Evolutionary conservation across 2,797 vertebrate genomes (phyloP), one percentile per base, ranked within the genome.

Genomic region (Florisuga fusca): DNA sequence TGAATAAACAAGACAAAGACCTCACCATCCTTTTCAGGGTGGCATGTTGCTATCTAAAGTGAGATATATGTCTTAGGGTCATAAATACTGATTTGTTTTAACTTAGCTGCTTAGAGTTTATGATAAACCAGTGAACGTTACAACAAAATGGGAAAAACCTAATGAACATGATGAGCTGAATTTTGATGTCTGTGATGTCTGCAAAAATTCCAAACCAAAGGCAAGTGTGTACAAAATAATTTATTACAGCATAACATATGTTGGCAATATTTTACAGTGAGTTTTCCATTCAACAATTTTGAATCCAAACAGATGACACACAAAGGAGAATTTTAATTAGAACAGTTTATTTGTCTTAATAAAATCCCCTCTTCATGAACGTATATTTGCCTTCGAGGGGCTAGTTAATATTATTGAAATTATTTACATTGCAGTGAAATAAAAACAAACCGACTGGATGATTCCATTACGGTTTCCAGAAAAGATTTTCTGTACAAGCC

Each of bases 181-280:
- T n/a, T 41, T 8, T 75, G 11, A 72, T 43, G 57, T 43, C 59
- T 34, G 69, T 11, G 75, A 84, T 41, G 67, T 34, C 93, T 2
- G 4, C 67, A 96, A 90, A 62, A 92, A 96, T 20, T 74, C 36
- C 96, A 96, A 85, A 67, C 59, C 48, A 92, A 95, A 95, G 75
- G 53, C 76, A 96, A 94, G 61, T 93, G 95, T 97, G 96, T 98
- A 98, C 96, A 98, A 98, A 98, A 98, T 98, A 98, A 98, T 98
- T 98, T 98, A 98, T 98, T 98, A 97, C 77, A 98, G 97, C 96
- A 97, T 97, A 97, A 96, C 95, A 96, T 90, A 97, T 58, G 95
- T 91, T 97, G 97, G 94, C 94, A 97, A 95, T 97, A 97, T 97
- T 97, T 98, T 98, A 98, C 95, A 98, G 93, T 96, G 94, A 97